Conservation (phyloP, 2,113 vertebrate genomes). For the Elgaria multicarinata region DNA sequence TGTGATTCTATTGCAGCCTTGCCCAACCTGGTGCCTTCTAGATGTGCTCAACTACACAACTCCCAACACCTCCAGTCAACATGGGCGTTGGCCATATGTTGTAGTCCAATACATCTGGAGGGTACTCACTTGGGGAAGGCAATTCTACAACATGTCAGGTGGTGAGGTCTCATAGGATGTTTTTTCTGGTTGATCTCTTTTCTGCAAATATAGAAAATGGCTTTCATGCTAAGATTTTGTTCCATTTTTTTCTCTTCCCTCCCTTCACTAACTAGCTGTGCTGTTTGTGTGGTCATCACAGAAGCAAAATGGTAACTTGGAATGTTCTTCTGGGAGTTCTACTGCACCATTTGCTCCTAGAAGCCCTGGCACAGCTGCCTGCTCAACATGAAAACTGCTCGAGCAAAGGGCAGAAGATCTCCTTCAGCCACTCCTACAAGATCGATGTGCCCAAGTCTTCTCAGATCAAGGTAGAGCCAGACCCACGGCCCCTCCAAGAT, state of each 20-base stretch:
- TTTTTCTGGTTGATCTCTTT: background rate
- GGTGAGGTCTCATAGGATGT: background rate
- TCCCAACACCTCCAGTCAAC: background rate
- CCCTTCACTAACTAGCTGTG: constrained; percentile 6
- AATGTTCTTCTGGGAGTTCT: constrained; percentile 70
- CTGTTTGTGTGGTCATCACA: constrained; percentile 30
- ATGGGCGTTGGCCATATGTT: background rate
- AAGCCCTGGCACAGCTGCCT: constrained; percentile 58
- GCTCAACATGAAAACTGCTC: constrained; percentile 55
- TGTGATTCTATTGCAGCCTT: background rate
- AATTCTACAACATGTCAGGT: background rate
- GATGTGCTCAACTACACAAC: no score
- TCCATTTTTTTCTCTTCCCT: background rate
- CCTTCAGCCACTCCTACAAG: constrained; percentile 89
- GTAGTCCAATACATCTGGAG: no score
- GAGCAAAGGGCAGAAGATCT: constrained; percentile 76
- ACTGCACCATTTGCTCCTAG: constrained; percentile 65
- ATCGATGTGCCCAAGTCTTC: constrained; percentile 78
- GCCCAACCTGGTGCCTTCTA: no score
- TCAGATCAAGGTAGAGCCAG: constrained; percentile 78
- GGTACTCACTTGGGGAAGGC: no score
- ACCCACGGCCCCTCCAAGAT: constrained; percentile 70
- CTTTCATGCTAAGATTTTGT: background rate
- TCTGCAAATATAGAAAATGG: background rate
- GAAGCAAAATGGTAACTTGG: constrained; percentile 57